Evolutionary conservation across 2,797 vertebrate genomes (phyloP).

Genomic region (Pelodytes ibericus): DNA sequence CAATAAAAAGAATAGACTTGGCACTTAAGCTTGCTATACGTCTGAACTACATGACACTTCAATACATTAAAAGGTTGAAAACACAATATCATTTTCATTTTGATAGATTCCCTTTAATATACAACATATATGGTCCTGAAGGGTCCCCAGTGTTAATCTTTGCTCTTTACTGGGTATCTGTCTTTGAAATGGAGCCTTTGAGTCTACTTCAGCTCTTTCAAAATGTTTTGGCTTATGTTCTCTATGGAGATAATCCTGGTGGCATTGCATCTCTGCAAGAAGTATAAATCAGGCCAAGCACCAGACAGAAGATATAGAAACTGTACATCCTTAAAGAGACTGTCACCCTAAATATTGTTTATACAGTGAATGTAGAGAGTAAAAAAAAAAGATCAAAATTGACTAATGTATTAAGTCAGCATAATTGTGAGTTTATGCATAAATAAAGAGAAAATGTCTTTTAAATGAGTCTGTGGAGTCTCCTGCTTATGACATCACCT

Average conservation of each 20-base stretch:
- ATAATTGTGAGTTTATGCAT: too few relatives aligned
- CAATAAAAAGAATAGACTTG: neutral
- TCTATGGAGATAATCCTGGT: neutral
- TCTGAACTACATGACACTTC: neutral
- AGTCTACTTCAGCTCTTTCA: neutral
- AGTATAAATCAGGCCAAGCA: neutral
- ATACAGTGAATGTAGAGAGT: too few relatives aligned
- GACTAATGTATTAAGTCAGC: too few relatives aligned
- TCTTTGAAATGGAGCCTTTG: neutral
- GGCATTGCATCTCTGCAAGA: neutral
- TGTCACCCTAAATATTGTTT: too few relatives aligned
- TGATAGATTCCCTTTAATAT: neutral
- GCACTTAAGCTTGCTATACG: neutral
- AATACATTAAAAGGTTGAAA: neutral
- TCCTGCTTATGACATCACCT: too few relatives aligned
- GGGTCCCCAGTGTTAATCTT: neutral
- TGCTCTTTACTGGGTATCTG: neutral
- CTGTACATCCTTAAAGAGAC: neutral
- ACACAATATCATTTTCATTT: neutral
- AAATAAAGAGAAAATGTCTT: too few relatives aligned
- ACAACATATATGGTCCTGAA: neutral
- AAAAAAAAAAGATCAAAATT: too few relatives aligned
- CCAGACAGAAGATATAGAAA: neutral
- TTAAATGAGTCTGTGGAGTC: too few relatives aligned
- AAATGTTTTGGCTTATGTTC: neutral